These are phyloP conservation scores for Noctua comes DNA, from an alignment of 2,888 invertebrate genomes.

Conservation along the genomic window DNA sequence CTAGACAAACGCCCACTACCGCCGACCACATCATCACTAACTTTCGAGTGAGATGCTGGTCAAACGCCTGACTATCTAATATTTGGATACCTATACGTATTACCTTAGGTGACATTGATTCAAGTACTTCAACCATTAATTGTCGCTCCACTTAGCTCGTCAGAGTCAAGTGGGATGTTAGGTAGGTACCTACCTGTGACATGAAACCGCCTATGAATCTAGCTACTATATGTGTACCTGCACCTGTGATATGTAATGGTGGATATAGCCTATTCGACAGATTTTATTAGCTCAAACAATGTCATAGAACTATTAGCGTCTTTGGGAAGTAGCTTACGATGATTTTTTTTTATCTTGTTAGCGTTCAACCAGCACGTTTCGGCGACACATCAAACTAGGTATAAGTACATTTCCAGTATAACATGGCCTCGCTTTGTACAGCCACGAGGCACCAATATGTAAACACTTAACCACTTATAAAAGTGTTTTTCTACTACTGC, in stretches of 20 bases:
- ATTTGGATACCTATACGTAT: neutral
- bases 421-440: no score
- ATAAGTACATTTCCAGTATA: no score
- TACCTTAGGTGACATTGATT: neutral
- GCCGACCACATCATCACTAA: no score
- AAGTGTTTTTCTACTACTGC: no score
- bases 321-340: neutral
- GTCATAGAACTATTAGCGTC: neutral
- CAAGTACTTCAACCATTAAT: slow-evolving; percentile 1
- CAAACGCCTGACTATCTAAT: no score
- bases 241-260: neutral
- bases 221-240: neutral
- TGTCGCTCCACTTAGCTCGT: slow-evolving; percentile 15
- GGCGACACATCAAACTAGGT: no score
- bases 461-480: no score
- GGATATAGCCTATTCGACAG: neutral
- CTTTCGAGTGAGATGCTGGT: no score
- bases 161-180: slow-evolving; percentile 6
- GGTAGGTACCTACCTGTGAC: neutral
- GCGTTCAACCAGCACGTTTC: no score
- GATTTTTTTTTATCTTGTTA: neutral
- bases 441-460: no score
- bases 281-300: neutral
- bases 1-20: no score
- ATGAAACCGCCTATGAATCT: neutral